These are phyloP conservation scores for Formica exsecta DNA, from an alignment of 1,140 invertebrate species.

Conservation along the genomic window DNA sequence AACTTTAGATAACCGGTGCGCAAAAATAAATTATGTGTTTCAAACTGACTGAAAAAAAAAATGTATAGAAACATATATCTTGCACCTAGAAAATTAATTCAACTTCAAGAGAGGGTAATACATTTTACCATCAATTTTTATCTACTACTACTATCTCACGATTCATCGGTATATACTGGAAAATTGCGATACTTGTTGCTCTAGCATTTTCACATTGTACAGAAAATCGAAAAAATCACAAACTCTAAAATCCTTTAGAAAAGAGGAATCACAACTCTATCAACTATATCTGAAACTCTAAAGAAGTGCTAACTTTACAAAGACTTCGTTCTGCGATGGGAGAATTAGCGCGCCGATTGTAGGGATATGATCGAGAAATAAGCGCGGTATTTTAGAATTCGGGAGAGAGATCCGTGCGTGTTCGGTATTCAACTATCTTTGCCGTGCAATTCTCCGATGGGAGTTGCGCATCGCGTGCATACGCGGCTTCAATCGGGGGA, in stretches of 20 bases:
- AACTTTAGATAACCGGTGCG: constrained; percentile 36
- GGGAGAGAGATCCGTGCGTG: background rate
- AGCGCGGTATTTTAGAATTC: constrained; percentile 29
- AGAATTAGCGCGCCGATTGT: constrained; percentile 7
- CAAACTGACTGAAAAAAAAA: background rate
- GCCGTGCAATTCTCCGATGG: constrained; percentile 30
- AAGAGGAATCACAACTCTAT: too few species aligned
- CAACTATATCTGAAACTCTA: too few species aligned
- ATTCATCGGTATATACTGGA: too few species aligned
- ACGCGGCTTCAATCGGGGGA: background rate
- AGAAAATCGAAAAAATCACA: background rate
- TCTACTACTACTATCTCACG: too few species aligned
- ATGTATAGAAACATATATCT: background rate
- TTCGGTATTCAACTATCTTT: constrained; percentile 36
- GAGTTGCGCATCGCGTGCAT: constrained; percentile 49
- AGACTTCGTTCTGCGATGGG: background rate
- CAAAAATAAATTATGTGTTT: constrained; percentile 50
- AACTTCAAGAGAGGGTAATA: background rate
- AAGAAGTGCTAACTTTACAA: too few species aligned
- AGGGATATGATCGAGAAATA: background rate
- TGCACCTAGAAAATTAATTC: constrained; percentile 1
- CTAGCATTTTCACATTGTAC: background rate
- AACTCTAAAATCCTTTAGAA: too few species aligned
- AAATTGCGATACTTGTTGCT: background rate
- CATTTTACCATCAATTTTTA: too few species aligned